phyloP scores from a whole-genome alignment of 2,797 vertebrate genomes.

The Myotis daubentonii region DNA sequence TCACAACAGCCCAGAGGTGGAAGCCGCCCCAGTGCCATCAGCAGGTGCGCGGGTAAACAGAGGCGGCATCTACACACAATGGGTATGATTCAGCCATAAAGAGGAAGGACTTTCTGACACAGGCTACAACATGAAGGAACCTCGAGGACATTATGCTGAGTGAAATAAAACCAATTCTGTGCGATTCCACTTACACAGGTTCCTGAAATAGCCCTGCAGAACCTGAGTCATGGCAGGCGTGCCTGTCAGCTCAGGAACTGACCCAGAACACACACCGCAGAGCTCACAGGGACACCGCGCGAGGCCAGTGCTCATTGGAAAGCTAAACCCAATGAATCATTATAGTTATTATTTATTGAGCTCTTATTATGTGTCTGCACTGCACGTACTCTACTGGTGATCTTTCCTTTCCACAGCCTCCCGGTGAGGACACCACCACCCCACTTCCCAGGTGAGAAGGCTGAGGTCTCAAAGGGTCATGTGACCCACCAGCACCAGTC shows the following conservation, averaged over 20 bases:
- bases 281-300: background rate
- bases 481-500: background rate
- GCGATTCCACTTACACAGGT: background rate
- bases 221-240: background rate
- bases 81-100: background rate
- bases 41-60: background rate
- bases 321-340: rapidly evolving
- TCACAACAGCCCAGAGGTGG: background rate
- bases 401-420: background rate
- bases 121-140: background rate
- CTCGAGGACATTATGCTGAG: background rate
- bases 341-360: rapidly evolving
- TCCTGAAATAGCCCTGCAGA: background rate
- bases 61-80: background rate
- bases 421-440: background rate
- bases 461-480: background rate
- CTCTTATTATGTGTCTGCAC: rapidly evolving
- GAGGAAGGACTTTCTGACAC: background rate
- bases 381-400: rapidly evolving
- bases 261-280: background rate
- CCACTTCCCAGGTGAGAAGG: background rate
- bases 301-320: rapidly evolving
- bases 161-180: background rate
- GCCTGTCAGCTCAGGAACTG: rapidly evolving
- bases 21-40: background rate